Percentiles rank a stretch among this genome's conserved stretches.
phyloP scores from a whole-genome alignment of 2,797 vertebrate species.

The Lemur catta region DNA sequence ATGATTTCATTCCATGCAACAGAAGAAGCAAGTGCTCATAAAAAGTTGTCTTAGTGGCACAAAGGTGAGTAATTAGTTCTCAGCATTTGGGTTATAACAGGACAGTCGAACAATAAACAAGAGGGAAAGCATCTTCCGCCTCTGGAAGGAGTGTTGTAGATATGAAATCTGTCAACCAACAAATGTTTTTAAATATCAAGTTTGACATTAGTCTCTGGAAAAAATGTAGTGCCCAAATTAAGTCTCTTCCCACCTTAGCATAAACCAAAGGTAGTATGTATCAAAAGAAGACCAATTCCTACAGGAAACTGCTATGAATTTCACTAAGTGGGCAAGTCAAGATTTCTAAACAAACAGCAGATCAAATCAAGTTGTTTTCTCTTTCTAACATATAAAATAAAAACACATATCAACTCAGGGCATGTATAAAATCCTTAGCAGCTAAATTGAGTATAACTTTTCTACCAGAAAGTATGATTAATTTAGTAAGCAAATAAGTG shows the following conservation, averaged over 20 bases:
- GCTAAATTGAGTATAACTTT: constrained; percentile 15
- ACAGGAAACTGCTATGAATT: not conserved
- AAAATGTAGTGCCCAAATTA: not conserved
- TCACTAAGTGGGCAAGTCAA: not conserved
- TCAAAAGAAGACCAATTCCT: not conserved
- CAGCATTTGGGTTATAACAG: not conserved
- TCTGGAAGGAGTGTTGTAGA: not conserved
- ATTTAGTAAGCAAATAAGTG: constrained; percentile 52
- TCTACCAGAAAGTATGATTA: not conserved
- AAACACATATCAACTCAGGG: not conserved
- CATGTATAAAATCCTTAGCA: constrained; percentile 14
- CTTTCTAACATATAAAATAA: constrained; percentile 42
- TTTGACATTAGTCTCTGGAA: constrained; percentile 17
- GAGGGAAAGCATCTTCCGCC: not conserved
- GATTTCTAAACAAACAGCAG: constrained; percentile 45
- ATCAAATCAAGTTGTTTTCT: not conserved
- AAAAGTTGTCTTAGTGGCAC: not conserved
- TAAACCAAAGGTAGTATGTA: not conserved
- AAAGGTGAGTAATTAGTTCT: not conserved
- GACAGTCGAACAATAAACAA: not conserved
- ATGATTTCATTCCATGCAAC: constrained; percentile 8
- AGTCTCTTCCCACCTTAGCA: not conserved
- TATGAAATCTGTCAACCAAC: not conserved
- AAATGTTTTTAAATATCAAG: not conserved
- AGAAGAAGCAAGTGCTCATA: constrained; percentile 1